Base-by-base conservation (phyloP, 64 coral and sea anemone genomes). In the Montipora efflorescens region DNA sequence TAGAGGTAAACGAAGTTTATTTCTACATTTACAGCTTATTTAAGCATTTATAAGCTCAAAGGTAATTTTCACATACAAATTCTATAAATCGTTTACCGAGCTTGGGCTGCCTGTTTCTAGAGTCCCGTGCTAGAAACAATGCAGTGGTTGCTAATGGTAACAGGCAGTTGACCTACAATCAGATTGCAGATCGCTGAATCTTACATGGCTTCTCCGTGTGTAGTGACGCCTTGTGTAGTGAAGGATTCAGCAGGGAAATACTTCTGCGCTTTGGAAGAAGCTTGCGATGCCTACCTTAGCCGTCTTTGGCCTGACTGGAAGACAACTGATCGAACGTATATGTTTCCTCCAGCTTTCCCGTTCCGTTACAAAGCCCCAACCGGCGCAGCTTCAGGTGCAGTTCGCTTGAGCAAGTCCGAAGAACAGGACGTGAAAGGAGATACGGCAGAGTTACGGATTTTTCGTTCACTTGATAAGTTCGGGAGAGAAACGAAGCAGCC, bases 401-500 rank as follows among this genome's bases (percentile, higher is more conserved):
- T 79, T 46, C 11, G 57, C 9, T 4, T 79, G 1, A 90, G 53
- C 58, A 80, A 90, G 45, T 64, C 76, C 48, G 75, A 79, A 45
- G 76, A 90, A 90, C 1, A 18, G 21, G 59, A 67, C 89, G 28
- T 90, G 0, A 79, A 80, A 48, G 89, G 89, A 47, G 89, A 90
- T 72, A 2, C 46, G 4, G 89, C 77, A 2, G 89, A 90, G 47
- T 14, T 81, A 4, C 25, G 5, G 48, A 90, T 90, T n/a, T 90
- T 90, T 80, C 55, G 64, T 4, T 46, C 45, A 2, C 89, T 90
- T 66, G 89, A 90, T 20, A 81, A 72, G 22, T 80, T 21, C 72
- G 77, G 89, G 28, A 69, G 77, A 80, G 89, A 90, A 72, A 90
- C 77, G 22, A 81, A 70, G 20, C 89, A 90, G 62, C 89, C 89